Percentiles rank a stretch among this genome's conserved stretches.
These are phyloP conservation scores for Remorina albescens DNA, from an alignment of 2,797 vertebrate genomes.

Conservation along the genomic window DNA sequence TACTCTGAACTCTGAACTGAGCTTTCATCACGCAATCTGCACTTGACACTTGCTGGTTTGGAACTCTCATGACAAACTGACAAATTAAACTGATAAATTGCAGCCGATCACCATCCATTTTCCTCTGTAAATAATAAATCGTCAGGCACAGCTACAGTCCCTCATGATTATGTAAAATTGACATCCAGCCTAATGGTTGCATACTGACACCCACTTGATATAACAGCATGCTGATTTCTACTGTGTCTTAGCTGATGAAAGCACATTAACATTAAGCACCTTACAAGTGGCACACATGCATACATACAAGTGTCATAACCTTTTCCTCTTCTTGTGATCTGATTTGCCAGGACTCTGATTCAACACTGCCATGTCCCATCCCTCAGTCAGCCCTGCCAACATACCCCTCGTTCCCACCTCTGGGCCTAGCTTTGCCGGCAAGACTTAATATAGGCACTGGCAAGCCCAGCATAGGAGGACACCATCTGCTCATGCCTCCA, in stretches of 20 bases:
- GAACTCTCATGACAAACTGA: background rate
- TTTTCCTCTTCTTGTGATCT: background rate
- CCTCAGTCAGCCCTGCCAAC: conserved; percentile 85
- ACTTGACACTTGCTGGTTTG: background rate
- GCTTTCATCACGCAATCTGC: background rate
- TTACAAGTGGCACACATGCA: background rate
- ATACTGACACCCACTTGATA: background rate
- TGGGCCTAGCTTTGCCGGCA: conserved; percentile 86
- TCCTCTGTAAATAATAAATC: background rate
- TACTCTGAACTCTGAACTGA: background rate
- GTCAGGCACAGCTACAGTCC: background rate
- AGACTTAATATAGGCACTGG: conserved; percentile 86
- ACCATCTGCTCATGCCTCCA: conserved; percentile 86
- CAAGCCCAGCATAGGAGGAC: conserved; percentile 85
- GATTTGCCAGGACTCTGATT: conserved; percentile 92
- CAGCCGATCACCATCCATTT: background rate
- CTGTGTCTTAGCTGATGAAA: background rate
- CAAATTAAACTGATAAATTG: background rate
- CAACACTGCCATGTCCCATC: conserved; percentile 85
- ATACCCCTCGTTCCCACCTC: conserved; percentile 87
- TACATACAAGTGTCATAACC: too few relatives aligned
- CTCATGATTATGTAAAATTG: background rate
- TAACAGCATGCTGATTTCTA: background rate
- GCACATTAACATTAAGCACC: background rate
- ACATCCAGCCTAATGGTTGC: background rate